Evolutionary conservation across 2,797 vertebrate species (phyloP).

Genomic region (Lagocephalus sceleratus): DNA sequence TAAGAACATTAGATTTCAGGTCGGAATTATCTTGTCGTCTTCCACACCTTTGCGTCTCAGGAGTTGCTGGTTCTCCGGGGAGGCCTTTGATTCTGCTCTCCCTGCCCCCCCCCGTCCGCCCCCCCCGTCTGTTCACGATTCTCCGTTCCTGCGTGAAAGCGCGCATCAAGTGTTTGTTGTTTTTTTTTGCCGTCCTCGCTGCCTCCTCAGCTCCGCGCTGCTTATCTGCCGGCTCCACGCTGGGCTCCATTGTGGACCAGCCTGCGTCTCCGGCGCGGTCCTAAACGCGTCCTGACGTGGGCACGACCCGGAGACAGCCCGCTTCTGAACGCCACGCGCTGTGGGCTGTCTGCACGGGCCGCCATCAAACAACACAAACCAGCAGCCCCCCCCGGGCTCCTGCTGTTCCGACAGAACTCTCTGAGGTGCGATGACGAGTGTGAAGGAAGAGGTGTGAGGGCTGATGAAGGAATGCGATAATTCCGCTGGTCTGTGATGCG

Average conservation of each 20-base stretch:
- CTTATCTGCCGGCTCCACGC: conserved; percentile 45
- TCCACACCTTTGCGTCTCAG: conserved; percentile 12
- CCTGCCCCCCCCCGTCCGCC: conserved; percentile 8
- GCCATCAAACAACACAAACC: background rate
- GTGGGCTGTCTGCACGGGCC: conserved; percentile 25
- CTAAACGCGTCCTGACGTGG: conserved; percentile 49
- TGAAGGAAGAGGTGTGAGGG: conserved; percentile 13
- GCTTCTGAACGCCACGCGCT: conserved; percentile 37
- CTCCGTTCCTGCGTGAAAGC: conserved; percentile 9
- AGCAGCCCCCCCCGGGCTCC: conserved; percentile 19
- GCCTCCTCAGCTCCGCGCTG: conserved; percentile 18
- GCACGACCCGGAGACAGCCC: conserved; percentile 18
- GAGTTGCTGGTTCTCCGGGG: background rate
- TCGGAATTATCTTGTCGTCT: conserved; percentile 13
- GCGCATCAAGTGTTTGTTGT: conserved; percentile 44
- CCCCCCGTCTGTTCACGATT: conserved; percentile 27
- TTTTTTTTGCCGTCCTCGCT: conserved; percentile 36
- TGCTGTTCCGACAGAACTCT: background rate
- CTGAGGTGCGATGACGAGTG: background rate
- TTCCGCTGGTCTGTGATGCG: too few relatives aligned
- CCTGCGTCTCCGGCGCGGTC: conserved; percentile 29
- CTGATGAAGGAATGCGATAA: too few relatives aligned
- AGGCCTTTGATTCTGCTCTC: background rate
- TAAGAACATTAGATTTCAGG: conserved; percentile 3
- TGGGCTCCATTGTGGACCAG: conserved; percentile 32